Evolutionary conservation across 2,888 invertebrate genomes (phyloP).

Genomic region (Trilocha varians): DNA sequence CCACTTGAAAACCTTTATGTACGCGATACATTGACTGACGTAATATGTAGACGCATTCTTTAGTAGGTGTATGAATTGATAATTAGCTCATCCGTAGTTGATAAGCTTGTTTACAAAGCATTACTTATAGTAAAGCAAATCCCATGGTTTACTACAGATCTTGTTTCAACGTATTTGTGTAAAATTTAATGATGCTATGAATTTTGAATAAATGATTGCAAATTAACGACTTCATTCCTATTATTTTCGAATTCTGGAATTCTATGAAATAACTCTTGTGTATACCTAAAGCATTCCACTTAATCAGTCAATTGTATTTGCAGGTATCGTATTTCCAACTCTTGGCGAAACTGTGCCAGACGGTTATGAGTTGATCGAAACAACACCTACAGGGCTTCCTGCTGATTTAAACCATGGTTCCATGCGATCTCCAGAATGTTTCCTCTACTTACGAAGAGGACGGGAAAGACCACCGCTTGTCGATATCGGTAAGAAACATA

Average conservation of each 20-base stretch:
- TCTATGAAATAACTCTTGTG: no score
- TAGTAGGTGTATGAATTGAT: constrained; percentile 32
- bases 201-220: no score
- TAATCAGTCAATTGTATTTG: constrained; percentile 13
- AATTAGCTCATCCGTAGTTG: constrained; percentile 27
- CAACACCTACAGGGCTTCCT: constrained; percentile 88
- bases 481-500: constrained; percentile 87
- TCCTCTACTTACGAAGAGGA: constrained; percentile 91
- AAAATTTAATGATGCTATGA: no score
- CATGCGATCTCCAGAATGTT: constrained; percentile 93
- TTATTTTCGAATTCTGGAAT: no score
- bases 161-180: no score
- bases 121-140: background rate
- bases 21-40: constrained; percentile 28
- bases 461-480: constrained; percentile 96
- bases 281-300: no score
- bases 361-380: constrained; percentile 81
- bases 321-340: constrained; percentile 80
- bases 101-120: constrained; percentile 21
- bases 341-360: constrained; percentile 89
- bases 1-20: constrained; percentile 17
- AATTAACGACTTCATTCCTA: no score
- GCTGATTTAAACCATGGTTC: constrained; percentile 99
- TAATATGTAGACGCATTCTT: constrained; percentile 31
- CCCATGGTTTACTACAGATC: no score